Conservation (phyloP, 2,888 invertebrate genomes). For the Oscheius sp. region DNA sequence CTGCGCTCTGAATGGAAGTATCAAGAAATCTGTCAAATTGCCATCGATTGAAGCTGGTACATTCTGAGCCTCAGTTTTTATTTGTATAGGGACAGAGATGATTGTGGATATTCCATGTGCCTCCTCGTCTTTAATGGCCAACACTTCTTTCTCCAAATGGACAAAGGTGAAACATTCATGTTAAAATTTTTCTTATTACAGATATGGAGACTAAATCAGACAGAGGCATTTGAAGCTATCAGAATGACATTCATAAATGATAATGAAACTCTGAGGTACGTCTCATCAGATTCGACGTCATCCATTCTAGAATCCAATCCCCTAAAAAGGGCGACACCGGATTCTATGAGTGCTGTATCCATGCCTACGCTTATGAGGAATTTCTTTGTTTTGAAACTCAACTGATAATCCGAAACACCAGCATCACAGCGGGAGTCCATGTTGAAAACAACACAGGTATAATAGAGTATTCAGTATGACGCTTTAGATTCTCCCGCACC, state of each 20-base stretch:
- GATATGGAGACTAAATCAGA: constrained; percentile 24
- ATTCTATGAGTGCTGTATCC: constrained; percentile 29
- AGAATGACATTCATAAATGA: constrained; percentile 25
- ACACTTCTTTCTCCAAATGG: constrained; percentile 28
- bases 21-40: constrained; percentile 14
- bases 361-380: constrained; percentile 32
- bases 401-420: not conserved
- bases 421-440: not conserved
- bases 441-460: constrained; percentile 6
- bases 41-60: not conserved
- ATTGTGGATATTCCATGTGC: constrained; percentile 20
- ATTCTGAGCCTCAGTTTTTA: not conserved
- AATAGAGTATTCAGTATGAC: not conserved
- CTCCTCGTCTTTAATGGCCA: not conserved
- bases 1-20: constrained; percentile 8
- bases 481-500: constrained; percentile 3
- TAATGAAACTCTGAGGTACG: constrained; percentile 13
- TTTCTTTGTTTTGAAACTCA: constrained; percentile 20
- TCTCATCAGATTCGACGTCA: not conserved
- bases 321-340: not conserved
- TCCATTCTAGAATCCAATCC: constrained; percentile 11
- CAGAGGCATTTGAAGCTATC: constrained; percentile 21
- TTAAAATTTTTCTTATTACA: not conserved
- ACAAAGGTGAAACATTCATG: constrained; percentile 2
- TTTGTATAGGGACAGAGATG: not conserved